A percentile compares a stretch with the other conserved stretches of the same genome.
These are phyloP conservation scores for Anhinga anhinga DNA, from an alignment of 2,113 vertebrate species.

Conservation along the genomic window DNA sequence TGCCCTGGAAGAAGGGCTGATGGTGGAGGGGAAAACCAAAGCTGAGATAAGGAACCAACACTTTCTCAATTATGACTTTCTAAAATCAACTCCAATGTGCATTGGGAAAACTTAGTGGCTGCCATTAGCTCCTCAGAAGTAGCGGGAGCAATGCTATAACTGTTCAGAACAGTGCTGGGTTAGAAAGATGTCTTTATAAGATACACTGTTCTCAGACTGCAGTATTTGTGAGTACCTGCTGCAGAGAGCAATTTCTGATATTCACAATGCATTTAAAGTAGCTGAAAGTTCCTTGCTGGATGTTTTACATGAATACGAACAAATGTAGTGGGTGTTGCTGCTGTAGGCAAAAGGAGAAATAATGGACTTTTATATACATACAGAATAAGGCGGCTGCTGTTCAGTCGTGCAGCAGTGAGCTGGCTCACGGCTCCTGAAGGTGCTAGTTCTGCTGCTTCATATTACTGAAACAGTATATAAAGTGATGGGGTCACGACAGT, in stretches of 20 bases:
- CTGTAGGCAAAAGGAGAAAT: neutral
- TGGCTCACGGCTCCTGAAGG: neutral
- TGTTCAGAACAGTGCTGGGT: neutral
- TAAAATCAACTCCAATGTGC: neutral
- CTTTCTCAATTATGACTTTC: too few species aligned
- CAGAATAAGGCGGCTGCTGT: neutral
- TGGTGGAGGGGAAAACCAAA: neutral
- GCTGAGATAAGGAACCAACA: neutral
- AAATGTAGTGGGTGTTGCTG: neutral
- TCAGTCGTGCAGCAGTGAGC: neutral
- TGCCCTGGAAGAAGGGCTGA: neutral
- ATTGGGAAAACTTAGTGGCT: neutral
- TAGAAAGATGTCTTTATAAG: neutral
- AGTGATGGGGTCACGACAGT: neutral
- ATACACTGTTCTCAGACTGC: fast-evolving
- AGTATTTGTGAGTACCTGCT: neutral
- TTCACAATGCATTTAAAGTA: neutral
- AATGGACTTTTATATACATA: neutral
- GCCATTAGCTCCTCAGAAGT: neutral
- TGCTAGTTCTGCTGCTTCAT: neutral
- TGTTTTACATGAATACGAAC: neutral
- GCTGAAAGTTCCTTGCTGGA: neutral
- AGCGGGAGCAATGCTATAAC: neutral
- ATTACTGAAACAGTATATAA: neutral
- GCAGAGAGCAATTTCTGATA: neutral